Evolutionary conservation across 1,140 invertebrate genomes (phyloP).

Genomic region (Nephila pilipes): DNA sequence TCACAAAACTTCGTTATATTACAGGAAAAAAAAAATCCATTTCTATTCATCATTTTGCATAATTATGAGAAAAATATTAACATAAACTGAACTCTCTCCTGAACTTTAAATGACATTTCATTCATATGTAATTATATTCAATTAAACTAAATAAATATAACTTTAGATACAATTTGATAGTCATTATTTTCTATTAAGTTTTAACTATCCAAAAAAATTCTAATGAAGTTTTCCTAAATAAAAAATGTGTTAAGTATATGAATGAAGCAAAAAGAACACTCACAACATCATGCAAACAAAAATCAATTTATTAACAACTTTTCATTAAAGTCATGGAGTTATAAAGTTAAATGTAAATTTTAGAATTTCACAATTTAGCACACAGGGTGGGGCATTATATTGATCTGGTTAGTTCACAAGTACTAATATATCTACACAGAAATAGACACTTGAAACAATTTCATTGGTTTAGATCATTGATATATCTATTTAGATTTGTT

Average conservation of each 20-base stretch:
- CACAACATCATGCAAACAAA: constrained; percentile 10
- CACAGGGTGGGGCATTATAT: constrained; percentile 14
- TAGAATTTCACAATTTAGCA: constrained; percentile 32
- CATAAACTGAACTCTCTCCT: no score
- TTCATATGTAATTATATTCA: no score
- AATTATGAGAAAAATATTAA: no score
- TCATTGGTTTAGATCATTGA: not conserved
- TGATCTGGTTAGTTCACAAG: not conserved
- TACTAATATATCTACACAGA: constrained; percentile 28
- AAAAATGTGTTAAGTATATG: not conserved
- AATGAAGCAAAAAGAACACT: not conserved
- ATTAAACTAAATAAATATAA: no score
- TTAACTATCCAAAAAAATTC: no score
- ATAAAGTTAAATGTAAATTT: constrained; percentile 25
- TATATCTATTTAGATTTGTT: not conserved
- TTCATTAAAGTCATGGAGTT: constrained; percentile 33
- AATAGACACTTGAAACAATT: constrained; percentile 36
- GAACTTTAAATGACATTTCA: no score
- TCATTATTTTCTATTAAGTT: no score
- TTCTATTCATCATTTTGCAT: no score
- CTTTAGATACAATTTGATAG: no score
- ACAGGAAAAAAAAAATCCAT: no score
- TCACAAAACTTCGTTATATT: no score
- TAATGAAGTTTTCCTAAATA: no score
- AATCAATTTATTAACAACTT: constrained; percentile 31